These are phyloP conservation scores for Idaea biselata DNA, from an alignment of 2,888 invertebrate species.

Conservation along the genomic window DNA sequence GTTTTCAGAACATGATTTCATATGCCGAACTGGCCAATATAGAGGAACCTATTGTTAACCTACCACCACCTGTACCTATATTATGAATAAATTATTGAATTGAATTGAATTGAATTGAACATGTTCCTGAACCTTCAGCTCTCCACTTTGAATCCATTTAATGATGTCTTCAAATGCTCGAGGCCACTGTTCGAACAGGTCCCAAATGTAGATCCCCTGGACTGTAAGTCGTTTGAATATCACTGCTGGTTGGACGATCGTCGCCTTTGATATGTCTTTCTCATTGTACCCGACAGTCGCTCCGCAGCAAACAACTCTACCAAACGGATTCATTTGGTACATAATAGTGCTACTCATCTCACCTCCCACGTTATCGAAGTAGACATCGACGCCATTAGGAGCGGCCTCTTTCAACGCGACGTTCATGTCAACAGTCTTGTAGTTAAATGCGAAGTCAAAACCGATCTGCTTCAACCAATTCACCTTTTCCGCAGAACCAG, in stretches of 20 bases:
- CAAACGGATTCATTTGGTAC: constrained; percentile 81
- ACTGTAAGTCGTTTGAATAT: constrained; percentile 80
- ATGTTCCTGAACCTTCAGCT: constrained; percentile 84
- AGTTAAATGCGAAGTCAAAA: constrained; percentile 86
- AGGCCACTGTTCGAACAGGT: constrained; percentile 77
- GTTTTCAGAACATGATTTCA: no score
- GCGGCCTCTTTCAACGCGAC: constrained; percentile 81
- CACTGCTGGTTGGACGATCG: constrained; percentile 76
- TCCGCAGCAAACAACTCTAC: constrained; percentile 79
- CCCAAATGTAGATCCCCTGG: constrained; percentile 80
- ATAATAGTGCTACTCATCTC: constrained; percentile 81
- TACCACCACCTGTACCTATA: no score
- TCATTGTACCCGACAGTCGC: constrained; percentile 61
- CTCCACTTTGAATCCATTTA: constrained; percentile 83
- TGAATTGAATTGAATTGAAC: no score
- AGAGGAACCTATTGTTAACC: no score
- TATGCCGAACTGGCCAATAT: no score
- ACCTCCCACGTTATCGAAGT: constrained; percentile 89
- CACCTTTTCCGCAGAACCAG: constrained; percentile 86
- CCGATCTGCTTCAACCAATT: constrained; percentile 83
- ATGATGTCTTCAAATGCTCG: constrained; percentile 81
- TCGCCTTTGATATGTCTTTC: constrained; percentile 45
- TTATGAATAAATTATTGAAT: no score
- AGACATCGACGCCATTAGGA: constrained; percentile 86
- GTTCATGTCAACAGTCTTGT: constrained; percentile 81